Evolutionary conservation across 2,888 invertebrate species (phyloP), one percentile per base, ranked within the genome.

Genomic region (Chloroclystis v-ata): DNA sequence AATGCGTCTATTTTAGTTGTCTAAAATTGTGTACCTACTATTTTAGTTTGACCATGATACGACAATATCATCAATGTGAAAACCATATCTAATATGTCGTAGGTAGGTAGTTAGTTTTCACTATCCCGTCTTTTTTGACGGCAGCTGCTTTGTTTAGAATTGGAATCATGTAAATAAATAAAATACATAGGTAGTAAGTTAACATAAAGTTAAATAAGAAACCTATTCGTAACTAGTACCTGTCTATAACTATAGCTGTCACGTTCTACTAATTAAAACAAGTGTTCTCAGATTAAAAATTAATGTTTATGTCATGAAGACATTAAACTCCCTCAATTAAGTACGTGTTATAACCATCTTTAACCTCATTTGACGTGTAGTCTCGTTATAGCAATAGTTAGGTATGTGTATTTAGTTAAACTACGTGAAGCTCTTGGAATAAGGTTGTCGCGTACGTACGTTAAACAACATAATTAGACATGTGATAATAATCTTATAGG

Each of bases 341-440:
- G 20, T 20, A 20, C 20, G 20, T 20, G 20, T 20, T 20, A 20
- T 20, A 20, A 20, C 20, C 20, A 20, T 20, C 20, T 57, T 59
- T 52, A 61, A 51, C 53, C 32, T 54, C 54, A 35, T 59, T 56
- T 59, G 50, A 61, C 52, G 32, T 51, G 28, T 38, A 51, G 54
- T 45, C 50, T 49, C 40, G 45, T 65, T 60, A 63, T 68, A 62
- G 53, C 61, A 59, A 58, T n/a, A n/a, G n/a, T n/a, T n/a, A n/a
- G n/a, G n/a, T 55, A 37, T 32, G 32, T 60, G 61, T 61, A 71
- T 71, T 72, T 69, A 63, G 44, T 49, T 39, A 42, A 51, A 46
- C 54, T 50, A 54, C 46, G 43, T 13, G 9, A 14, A 39, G 28
- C 70, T 68, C 70, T 58, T 47, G 45, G 73, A 65, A 72, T 46